These are phyloP conservation scores for Clarias macrocephalus DNA, from an alignment of 2,113 vertebrate genomes.

Conservation along the genomic window DNA sequence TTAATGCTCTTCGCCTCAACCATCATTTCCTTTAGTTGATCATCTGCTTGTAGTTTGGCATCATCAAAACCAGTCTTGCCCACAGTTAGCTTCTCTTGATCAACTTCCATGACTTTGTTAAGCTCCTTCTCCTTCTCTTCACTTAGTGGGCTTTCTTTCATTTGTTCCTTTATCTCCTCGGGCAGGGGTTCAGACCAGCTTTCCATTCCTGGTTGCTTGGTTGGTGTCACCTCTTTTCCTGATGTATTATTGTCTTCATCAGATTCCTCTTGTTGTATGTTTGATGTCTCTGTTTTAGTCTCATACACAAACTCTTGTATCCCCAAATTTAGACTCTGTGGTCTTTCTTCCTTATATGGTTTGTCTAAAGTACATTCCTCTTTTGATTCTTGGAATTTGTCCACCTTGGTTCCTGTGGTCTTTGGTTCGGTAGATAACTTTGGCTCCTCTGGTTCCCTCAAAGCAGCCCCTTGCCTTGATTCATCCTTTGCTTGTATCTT, in stretches of 20 bases:
- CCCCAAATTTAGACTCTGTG: conserved; percentile 73
- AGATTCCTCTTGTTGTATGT: conserved; percentile 62
- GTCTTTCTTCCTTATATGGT: conserved; percentile 67
- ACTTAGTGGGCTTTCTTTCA: conserved; percentile 41
- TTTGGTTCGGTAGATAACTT: conserved; percentile 34
- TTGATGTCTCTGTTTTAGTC: conserved; percentile 61
- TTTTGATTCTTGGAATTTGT: conserved; percentile 27
- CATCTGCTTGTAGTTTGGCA: conserved; percentile 6
- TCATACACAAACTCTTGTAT: conserved; percentile 65
- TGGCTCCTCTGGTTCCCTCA: background rate
- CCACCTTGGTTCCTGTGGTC: conserved; percentile 56
- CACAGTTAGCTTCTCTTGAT: conserved; percentile 39
- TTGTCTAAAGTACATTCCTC: conserved; percentile 57
- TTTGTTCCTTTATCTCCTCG: conserved; percentile 24
- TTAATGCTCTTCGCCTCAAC: conserved; percentile 45
- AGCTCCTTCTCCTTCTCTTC: conserved; percentile 58
- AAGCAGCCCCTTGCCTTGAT: conserved; percentile 5
- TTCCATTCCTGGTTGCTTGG: conserved; percentile 33
- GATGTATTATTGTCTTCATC: conserved; percentile 58
- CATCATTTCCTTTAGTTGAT: conserved; percentile 51
- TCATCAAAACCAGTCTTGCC: conserved; percentile 35
- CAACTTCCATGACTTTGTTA: conserved; percentile 40
- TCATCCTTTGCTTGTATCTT: conserved; percentile 53
- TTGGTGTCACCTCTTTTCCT: conserved; percentile 52
- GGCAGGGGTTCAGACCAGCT: conserved; percentile 33